A percentile compares a stretch with the other conserved stretches of the same genome.
These are phyloP conservation scores for Pseudomyrmex dendroicus DNA, from an alignment of 1,140 invertebrate species.

Conservation along the genomic window DNA sequence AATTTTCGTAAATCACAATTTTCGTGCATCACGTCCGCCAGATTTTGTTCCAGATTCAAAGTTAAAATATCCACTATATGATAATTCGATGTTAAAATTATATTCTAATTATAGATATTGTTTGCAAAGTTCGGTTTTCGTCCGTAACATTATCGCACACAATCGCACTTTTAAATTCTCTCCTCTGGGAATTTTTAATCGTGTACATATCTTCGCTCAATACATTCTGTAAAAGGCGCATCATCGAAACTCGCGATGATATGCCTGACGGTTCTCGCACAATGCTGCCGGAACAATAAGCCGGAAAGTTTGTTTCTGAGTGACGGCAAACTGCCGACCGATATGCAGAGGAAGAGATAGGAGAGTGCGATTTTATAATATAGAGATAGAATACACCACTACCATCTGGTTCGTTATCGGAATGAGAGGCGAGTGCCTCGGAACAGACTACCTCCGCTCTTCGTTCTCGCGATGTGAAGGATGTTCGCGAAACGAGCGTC, in stretches of 20 bases:
- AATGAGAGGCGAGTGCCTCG: constrained; percentile 39
- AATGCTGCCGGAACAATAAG: constrained; percentile 35
- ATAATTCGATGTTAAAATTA: not conserved
- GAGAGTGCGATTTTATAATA: constrained; percentile 47
- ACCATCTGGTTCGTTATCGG: not conserved
- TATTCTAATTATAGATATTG: no score
- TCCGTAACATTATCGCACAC: no score
- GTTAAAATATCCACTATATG: not conserved
- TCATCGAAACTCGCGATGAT: constrained; percentile 40
- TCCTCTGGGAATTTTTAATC: not conserved
- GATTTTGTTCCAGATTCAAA: not conserved
- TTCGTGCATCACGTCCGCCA: not conserved
- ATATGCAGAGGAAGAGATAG: not conserved
- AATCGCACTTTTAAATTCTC: not conserved
- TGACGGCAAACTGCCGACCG: constrained; percentile 16
- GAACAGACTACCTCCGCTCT: constrained; percentile 31
- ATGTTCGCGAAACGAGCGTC: constrained; percentile 60
- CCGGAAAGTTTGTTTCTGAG: constrained; percentile 49
- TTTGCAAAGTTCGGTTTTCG: not conserved
- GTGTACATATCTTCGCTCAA: not conserved
- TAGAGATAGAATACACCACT: constrained; percentile 7
- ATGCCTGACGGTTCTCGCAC: constrained; percentile 19
- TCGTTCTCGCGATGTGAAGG: constrained; percentile 40
- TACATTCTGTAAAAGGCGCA: constrained; percentile 27
- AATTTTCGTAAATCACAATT: not conserved